Base-by-base conservation (phyloP, 2,888 invertebrate species). In the Anarsia innoxiella region DNA sequence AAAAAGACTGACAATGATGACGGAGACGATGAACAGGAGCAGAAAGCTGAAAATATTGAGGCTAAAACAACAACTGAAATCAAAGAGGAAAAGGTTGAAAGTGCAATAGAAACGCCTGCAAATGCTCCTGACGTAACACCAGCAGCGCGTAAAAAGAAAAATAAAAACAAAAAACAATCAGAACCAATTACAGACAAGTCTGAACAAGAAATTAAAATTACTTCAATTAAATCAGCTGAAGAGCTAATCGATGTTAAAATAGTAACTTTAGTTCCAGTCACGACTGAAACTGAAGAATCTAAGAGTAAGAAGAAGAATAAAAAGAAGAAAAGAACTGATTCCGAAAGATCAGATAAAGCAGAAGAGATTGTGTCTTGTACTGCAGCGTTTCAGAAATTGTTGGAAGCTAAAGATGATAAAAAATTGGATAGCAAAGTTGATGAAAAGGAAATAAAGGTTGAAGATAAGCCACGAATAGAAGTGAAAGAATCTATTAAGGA, bases 101-200 rank as follows among this genome's bases (percentile, higher is more conserved):
- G 16, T 36, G 31, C 40, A 14, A 42, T 41, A 32, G 44, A 42
- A 40, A 39, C 26, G 23, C 12, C 23, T 31, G n/a, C 11, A 40
- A 37, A 42, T 13, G 23, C 19, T 30, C 27, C 25, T 13, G 31
- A 35, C 26, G 43, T 69, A 23, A 48, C 58, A 3, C 72, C 76
- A 5, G 62, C 56, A 39, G 57, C 60, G 25, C 64, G 76, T 32
- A 82, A 78, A 55, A 82, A 82, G 61, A 82, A 80, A 56, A 77
- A 71, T 27, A 79, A 82, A 46, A 65, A 44, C 32, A 68, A 78
- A 40, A 74, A 74, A 44, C 40, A 44, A 10, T 36, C 30, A 23
- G 49, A 52, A 29, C 29, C 37, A 9, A 11, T 32, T 23, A 11
- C 37, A 27, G 36, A 15, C 14, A 27, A 13, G 15, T 2, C 15